These are phyloP conservation scores for Homarus americanus DNA, from an alignment of 1,140 invertebrate species.

Conservation along the genomic window DNA sequence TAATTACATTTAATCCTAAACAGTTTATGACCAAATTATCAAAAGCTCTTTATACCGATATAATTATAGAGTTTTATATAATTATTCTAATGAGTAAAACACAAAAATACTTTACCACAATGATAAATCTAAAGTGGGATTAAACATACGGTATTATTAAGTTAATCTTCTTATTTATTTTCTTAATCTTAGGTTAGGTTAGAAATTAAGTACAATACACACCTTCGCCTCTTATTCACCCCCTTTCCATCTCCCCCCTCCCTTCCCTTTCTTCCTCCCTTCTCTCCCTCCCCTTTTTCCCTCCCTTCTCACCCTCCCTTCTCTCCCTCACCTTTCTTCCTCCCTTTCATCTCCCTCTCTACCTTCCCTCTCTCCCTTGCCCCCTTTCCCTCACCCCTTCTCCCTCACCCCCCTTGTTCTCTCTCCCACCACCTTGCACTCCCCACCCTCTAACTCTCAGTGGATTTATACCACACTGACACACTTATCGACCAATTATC, in stretches of 20 bases:
- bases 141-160: neutral
- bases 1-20: no score
- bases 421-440: neutral
- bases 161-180: no score
- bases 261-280: neutral
- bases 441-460: neutral
- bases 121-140: no score
- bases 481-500: no score
- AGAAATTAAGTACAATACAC: no score
- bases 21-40: no score
- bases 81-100: no score
- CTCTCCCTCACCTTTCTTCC: neutral
- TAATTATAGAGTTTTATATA: no score
- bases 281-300: neutral
- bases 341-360: neutral
- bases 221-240: neutral
- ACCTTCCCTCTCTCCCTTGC: neutral
- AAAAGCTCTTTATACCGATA: no score
- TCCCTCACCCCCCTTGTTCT: neutral
- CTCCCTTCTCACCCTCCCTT: neutral
- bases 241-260: neutral
- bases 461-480: no score
- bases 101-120: no score
- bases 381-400: neutral
- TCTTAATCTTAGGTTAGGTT: no score